Evolutionary conservation across 2,888 invertebrate species (phyloP), one percentile per base, ranked within the genome.

Genomic region (Therioaphis trifolii): DNA sequence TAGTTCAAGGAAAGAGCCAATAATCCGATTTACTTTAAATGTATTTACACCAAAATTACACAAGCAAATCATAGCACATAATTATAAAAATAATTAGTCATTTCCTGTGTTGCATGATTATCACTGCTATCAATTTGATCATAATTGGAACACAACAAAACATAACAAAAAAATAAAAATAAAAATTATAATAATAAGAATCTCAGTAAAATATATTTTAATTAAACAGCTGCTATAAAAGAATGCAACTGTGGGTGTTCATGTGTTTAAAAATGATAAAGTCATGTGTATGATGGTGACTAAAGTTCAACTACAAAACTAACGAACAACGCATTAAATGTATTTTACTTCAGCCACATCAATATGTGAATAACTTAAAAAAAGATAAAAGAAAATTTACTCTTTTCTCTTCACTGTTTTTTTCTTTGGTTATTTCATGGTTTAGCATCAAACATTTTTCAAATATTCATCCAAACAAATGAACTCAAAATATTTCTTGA

Each of bases 161-260:
- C 18, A 9, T 12, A 29, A 29, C 43, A 2, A 75, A 61, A 21
- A 29, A 75, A 75, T 27, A 75, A 40, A 24, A n/a, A n/a, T n/a
- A n/a, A n/a, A n/a, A n/a, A n/a, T n/a, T n/a, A n/a, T n/a, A n/a
- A n/a, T n/a, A n/a, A n/a, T n/a, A n/a, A n/a, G n/a, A 40, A 58
- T 24, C 15, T 40, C 24, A 5, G 5, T 75, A 43, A 24, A 43
- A 58, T 27, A n/a, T 21, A n/a, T 61, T 75, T 75, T 75, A 75
- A 75, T 75, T 75, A 75, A 75, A 75, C 11, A 4, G 18, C 58
- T 40, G 75, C 15, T 58, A 14, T 7, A 58, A 15, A 21, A 12
- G 58, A 58, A 75, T 58, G 75, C 40, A 58, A 27, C 40, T 27
- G 43, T 75, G 58, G 75, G 75, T 27, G 75, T 75, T 58, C 75